These are phyloP conservation scores for Baccha elongata DNA, from an alignment of 2,888 invertebrate genomes.

Conservation along the genomic window DNA sequence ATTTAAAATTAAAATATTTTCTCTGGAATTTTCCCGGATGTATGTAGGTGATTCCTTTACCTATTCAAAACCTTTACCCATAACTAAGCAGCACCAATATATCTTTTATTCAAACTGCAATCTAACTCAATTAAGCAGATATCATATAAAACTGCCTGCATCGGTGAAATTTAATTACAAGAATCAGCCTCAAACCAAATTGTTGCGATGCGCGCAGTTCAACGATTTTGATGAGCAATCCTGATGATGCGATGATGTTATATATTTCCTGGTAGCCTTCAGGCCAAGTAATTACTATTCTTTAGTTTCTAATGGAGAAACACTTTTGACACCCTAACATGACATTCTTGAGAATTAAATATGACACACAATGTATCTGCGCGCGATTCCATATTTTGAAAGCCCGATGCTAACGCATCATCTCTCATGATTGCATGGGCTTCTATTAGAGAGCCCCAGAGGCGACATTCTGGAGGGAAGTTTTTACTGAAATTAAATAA, in stretches of 20 bases:
- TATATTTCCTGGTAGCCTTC: constrained; percentile 50
- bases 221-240: not conserved
- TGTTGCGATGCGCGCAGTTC: constrained; percentile 9
- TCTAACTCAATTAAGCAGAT: constrained; percentile 59
- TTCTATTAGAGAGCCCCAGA: constrained; percentile 1
- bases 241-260: constrained; percentile 20
- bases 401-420: constrained; percentile 10
- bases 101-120: constrained; percentile 11
- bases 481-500: constrained; percentile 62
- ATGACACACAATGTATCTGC: constrained; percentile 51
- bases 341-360: constrained; percentile 50
- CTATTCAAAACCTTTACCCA: not conserved
- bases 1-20: constrained; percentile 48
- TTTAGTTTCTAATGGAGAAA: constrained; percentile 65
- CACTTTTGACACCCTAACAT: constrained; percentile 57
- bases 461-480: constrained; percentile 53
- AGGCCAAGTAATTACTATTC: constrained; percentile 64
- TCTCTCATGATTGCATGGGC: not conserved
- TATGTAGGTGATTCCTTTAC: not conserved
- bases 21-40: constrained; percentile 23
- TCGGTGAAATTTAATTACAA: constrained; percentile 67
- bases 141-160: constrained; percentile 38
- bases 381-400: not conserved
- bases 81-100: not conserved
- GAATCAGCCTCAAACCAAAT: constrained; percentile 52